A percentile compares a stretch with the other conserved stretches of the same genome.
Evolutionary conservation across 2,113 vertebrate species (phyloP).

Genomic region (Muscicapa adusta): DNA sequence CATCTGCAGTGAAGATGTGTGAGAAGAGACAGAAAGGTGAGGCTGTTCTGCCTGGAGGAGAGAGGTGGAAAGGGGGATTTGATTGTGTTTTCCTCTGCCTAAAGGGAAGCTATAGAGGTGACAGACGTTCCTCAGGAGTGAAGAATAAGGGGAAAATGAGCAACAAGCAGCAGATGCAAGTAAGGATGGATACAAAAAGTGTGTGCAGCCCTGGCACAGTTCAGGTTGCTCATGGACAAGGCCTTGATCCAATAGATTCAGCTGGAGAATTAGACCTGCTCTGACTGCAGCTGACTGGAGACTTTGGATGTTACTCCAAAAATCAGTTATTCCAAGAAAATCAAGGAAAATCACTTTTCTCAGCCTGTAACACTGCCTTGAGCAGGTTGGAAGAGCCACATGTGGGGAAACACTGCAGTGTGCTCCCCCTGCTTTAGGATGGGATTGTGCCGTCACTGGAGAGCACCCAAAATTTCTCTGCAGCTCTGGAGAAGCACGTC

Average conservation of each 20-base stretch:
- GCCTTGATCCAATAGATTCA: neutral
- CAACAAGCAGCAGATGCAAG: neutral
- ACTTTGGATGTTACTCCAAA: neutral
- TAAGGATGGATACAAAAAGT: neutral
- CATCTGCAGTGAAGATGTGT: neutral
- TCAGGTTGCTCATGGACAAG: neutral
- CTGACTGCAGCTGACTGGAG: neutral
- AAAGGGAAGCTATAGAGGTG: neutral
- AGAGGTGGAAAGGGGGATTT: neutral
- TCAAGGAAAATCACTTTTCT: neutral
- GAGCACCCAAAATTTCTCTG: neutral
- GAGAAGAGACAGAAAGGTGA: neutral
- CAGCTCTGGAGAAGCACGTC: neutral
- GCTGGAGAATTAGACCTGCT: neutral
- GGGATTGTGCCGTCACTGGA: neutral
- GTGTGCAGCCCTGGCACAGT: neutral
- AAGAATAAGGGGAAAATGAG: neutral
- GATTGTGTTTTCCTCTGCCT: neutral
- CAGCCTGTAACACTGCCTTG: neutral
- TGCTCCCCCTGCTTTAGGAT: neutral
- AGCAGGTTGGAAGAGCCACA: neutral
- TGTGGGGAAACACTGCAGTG: neutral
- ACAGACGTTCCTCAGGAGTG: neutral
- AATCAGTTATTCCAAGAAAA: neutral
- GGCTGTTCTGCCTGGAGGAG: neutral